Percentiles rank a stretch among this genome's conserved stretches.
Conservation (phyloP, 2,888 invertebrate genomes). For the Coecobrya sp. region DNA sequence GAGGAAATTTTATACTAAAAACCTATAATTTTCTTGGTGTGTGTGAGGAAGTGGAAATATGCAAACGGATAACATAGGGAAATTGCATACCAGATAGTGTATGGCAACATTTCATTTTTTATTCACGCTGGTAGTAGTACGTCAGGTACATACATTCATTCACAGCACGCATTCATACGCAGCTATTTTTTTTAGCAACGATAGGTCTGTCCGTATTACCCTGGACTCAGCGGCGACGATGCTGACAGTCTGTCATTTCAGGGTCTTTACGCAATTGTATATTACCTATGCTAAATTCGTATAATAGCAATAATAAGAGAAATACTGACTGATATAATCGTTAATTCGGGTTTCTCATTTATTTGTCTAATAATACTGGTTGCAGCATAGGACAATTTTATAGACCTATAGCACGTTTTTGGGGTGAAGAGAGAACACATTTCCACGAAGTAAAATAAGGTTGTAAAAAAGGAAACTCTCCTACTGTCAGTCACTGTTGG, state of each 20-base stretch:
- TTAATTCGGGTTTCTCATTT: not conserved
- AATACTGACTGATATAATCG: not conserved
- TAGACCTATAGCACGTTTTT: not conserved
- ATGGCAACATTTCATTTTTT: not conserved
- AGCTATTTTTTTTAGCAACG: not conserved
- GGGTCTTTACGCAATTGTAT: not conserved
- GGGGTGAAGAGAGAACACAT: not conserved
- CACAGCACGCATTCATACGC: not conserved
- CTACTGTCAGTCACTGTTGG: conserved; percentile 17
- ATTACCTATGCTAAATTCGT: not conserved
- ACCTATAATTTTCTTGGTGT: conserved; percentile 30
- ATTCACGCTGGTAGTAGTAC: too few relatives aligned
- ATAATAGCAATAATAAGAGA: not conserved
- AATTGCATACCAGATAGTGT: not conserved
- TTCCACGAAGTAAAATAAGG: not conserved
- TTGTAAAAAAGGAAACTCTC: not conserved
- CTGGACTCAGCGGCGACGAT: not conserved
- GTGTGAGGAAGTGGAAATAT: conserved; percentile 28
- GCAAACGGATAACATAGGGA: not conserved
- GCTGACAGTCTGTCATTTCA: not conserved
- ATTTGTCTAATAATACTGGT: not conserved
- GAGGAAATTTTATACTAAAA: conserved; percentile 18
- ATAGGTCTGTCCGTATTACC: not conserved
- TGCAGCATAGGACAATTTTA: not conserved
- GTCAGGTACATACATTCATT: not conserved